These are phyloP conservation scores for Drepana falcataria DNA, from an alignment of 2,888 invertebrate genomes.

Conservation along the genomic window DNA sequence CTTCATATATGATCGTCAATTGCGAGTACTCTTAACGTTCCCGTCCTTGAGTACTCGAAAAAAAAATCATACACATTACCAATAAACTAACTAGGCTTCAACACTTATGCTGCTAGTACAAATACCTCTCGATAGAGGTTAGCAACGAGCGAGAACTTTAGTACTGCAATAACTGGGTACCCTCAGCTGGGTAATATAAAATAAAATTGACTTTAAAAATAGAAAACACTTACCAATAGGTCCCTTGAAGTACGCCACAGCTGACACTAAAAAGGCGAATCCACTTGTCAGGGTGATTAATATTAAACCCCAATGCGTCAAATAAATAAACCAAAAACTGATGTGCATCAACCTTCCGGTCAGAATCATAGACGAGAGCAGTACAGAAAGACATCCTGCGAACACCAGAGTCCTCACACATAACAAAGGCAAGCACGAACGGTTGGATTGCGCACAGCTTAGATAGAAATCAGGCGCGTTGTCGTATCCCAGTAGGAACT, in stretches of 20 bases:
- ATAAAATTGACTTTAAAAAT: too few relatives aligned
- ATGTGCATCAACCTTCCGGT: constrained; percentile 21
- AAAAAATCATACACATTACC: too few relatives aligned
- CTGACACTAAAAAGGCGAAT: constrained; percentile 54
- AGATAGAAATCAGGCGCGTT: constrained; percentile 47
- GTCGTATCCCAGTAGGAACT: constrained; percentile 45
- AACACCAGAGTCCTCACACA: constrained; percentile 43
- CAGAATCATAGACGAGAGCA: constrained; percentile 44
- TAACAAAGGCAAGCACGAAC: constrained; percentile 43
- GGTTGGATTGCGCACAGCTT: constrained; percentile 45
- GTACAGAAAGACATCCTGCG: constrained; percentile 35
- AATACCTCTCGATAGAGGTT: too few relatives aligned
- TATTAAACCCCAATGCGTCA: constrained; percentile 76
- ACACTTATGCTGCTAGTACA: too few relatives aligned
- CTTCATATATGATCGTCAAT: too few relatives aligned
- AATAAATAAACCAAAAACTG: constrained; percentile 70
- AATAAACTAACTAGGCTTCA: too few relatives aligned
- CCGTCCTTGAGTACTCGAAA: too few relatives aligned
- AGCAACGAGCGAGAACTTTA: too few relatives aligned
- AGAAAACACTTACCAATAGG: constrained; percentile 57
- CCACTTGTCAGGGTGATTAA: constrained; percentile 49
- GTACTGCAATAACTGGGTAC: too few relatives aligned
- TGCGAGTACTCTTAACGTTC: too few relatives aligned
- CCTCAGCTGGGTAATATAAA: too few relatives aligned
- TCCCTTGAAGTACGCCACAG: constrained; percentile 42